Evolutionary conservation across 1,140 invertebrate species (phyloP).

Genomic region (Cyclina sinensis): DNA sequence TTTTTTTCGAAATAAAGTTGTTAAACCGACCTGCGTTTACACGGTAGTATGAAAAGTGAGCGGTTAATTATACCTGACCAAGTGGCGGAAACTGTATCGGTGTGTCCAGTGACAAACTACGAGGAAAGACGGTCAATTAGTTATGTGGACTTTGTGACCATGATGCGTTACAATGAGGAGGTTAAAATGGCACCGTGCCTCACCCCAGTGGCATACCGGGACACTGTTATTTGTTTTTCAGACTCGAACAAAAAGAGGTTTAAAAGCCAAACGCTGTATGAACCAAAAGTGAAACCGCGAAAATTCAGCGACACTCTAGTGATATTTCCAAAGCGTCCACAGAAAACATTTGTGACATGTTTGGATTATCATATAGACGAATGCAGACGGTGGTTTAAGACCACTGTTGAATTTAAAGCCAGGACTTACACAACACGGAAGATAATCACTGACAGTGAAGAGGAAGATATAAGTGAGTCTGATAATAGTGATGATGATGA

Average conservation of each 20-base stretch:
- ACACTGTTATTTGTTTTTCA: constrained; percentile 74
- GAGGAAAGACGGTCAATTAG: constrained; percentile 68
- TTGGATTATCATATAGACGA: constrained; percentile 78
- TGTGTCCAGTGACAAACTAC: constrained; percentile 65
- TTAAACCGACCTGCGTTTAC: constrained; percentile 15
- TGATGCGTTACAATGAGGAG: constrained; percentile 74
- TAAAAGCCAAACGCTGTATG: constrained; percentile 76
- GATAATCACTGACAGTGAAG: constrained; percentile 42
- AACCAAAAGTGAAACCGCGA: constrained; percentile 71
- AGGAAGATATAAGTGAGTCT: neutral
- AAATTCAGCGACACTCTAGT: constrained; percentile 74
- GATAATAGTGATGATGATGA: constrained; percentile 23
- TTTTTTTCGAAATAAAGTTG: constrained; percentile 14
- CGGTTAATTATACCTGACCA: constrained; percentile 65
- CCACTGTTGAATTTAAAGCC: constrained; percentile 78
- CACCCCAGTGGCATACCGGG: constrained; percentile 70
- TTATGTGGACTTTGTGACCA: constrained; percentile 65
- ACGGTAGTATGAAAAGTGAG: constrained; percentile 45
- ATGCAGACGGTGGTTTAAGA: constrained; percentile 78
- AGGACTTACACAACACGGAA: constrained; percentile 72
- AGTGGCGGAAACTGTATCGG: constrained; percentile 69
- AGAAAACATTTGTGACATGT: constrained; percentile 71
- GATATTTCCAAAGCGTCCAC: constrained; percentile 71
- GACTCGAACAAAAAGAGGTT: constrained; percentile 75
- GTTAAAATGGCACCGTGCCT: constrained; percentile 72